Percentiles rank a stretch among this genome's conserved stretches.
Conservation (phyloP, 2,797 vertebrate species). For the Lepus townsendii region DNA sequence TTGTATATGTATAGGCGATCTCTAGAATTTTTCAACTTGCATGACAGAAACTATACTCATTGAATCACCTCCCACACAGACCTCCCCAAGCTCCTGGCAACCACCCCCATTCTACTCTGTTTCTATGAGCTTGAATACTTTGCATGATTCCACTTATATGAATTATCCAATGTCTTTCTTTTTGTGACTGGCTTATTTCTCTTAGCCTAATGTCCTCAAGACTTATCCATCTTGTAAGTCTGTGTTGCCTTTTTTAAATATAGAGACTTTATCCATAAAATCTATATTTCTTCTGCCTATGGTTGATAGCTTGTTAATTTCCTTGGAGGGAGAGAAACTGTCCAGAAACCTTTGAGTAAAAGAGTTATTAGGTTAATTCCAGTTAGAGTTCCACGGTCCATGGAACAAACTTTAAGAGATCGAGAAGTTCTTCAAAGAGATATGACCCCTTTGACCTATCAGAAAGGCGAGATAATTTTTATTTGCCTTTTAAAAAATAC, state of each 20-base stretch:
- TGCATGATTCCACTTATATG: too few species aligned
- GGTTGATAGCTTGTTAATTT: slow-evolving; percentile 9
- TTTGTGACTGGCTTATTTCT: slow-evolving; percentile 22
- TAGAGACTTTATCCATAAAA: neutral
- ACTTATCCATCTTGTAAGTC: neutral
- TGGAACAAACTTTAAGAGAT: neutral
- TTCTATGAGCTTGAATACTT: neutral
- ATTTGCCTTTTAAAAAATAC: slow-evolving; percentile 21
- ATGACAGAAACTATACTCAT: neutral
- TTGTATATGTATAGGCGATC: neutral
- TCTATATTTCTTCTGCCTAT: neutral
- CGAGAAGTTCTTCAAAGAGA: neutral
- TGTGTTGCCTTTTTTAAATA: neutral
- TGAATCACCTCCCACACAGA: neutral
- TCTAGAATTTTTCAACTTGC: neutral
- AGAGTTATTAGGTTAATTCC: neutral
- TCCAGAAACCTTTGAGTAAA: neutral
- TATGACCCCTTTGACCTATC: neutral
- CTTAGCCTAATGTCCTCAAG: neutral
- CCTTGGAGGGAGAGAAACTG: slow-evolving; percentile 3
- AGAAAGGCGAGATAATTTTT: neutral
- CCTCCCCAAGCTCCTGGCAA: neutral
- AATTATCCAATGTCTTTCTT: neutral
- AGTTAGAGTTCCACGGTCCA: neutral
- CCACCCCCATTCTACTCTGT: neutral